Evolutionary conservation across 1,140 invertebrate genomes (phyloP).

Genomic region (Ditylenchus dipsaci): DNA sequence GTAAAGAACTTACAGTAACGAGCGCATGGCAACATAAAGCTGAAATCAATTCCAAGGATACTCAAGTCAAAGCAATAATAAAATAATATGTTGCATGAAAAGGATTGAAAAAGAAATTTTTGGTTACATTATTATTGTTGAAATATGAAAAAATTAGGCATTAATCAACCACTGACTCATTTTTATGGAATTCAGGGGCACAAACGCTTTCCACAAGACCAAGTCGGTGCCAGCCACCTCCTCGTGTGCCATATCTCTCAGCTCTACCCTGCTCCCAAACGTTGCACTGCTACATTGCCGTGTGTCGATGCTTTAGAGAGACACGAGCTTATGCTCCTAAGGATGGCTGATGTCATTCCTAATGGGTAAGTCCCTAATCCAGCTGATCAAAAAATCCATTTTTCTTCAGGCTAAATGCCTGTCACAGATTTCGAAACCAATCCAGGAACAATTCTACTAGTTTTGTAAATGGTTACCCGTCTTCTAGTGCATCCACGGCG

Average conservation of each 20-base stretch:
- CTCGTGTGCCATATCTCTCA: background rate
- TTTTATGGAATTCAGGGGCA: slow-evolving; percentile 13
- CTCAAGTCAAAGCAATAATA: too few relatives aligned
- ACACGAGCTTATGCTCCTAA: slow-evolving; percentile 72
- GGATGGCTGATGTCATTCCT: slow-evolving; percentile 75
- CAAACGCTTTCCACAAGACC: slow-evolving; percentile 31
- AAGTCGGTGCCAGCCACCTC: slow-evolving; percentile 6
- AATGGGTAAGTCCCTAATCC: slow-evolving; percentile 63
- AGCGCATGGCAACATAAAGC: too few relatives aligned
- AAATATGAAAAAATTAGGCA: too few relatives aligned
- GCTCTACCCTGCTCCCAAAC: background rate
- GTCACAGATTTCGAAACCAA: background rate
- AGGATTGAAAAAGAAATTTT: too few relatives aligned
- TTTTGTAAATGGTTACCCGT: slow-evolving; percentile 43
- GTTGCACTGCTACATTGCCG: slow-evolving; percentile 63
- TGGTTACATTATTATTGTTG: too few relatives aligned
- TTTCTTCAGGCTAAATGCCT: background rate
- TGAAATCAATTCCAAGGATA: too few relatives aligned
- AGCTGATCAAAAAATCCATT: background rate
- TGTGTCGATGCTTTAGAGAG: slow-evolving; percentile 74
- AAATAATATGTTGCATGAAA: too few relatives aligned
- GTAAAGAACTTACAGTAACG: too few relatives aligned
- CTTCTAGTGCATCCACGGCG: background rate
- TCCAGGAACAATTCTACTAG: slow-evolving; percentile 56
- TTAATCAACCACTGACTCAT: too few relatives aligned